Conservation (phyloP, 2,797 vertebrate species). For the Pyrocephalus nanus region DNA sequence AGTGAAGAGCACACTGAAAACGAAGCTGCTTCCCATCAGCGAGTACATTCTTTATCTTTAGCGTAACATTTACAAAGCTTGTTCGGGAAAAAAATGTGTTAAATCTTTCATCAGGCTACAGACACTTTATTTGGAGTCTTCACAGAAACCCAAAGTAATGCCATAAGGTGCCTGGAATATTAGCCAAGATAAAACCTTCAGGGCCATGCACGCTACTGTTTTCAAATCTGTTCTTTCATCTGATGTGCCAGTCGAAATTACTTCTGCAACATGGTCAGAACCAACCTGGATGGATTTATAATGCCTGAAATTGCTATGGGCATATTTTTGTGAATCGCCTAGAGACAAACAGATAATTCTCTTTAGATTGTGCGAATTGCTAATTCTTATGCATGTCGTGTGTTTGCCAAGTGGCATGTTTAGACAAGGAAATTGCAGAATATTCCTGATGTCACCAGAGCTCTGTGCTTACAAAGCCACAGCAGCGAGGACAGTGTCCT, state of each 20-base stretch:
- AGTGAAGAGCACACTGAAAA: constrained; percentile 3
- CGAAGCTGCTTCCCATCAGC: constrained; percentile 63
- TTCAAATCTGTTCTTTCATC: constrained; percentile 80
- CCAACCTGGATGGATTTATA: constrained; percentile 72
- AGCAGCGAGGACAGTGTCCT: background rate
- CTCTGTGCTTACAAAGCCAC: background rate
- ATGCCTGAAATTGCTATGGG: constrained; percentile 64
- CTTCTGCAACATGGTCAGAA: constrained; percentile 78
- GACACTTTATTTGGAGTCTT: constrained; percentile 66
- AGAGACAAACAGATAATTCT: constrained; percentile 71
- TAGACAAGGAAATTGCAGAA: constrained; percentile 67
- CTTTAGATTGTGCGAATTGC: constrained; percentile 56
- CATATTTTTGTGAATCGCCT: constrained; percentile 71
- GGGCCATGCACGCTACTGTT: constrained; percentile 75
- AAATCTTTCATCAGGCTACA: constrained; percentile 65
- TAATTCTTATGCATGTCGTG: constrained; percentile 64
- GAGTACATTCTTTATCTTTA: constrained; percentile 60
- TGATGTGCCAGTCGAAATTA: constrained; percentile 76
- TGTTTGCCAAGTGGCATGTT: constrained; percentile 66
- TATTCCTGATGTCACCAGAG: constrained; percentile 39
- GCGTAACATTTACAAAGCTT: constrained; percentile 59
- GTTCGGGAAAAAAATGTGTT: constrained; percentile 58
- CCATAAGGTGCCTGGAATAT: constrained; percentile 75
- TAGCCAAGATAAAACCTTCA: constrained; percentile 76
- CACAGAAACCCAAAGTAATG: constrained; percentile 56